Percentiles rank a stretch among this genome's conserved stretches.
phyloP scores from a whole-genome alignment of 2,888 invertebrate species.

The Listrodromus nycthemerus region DNA sequence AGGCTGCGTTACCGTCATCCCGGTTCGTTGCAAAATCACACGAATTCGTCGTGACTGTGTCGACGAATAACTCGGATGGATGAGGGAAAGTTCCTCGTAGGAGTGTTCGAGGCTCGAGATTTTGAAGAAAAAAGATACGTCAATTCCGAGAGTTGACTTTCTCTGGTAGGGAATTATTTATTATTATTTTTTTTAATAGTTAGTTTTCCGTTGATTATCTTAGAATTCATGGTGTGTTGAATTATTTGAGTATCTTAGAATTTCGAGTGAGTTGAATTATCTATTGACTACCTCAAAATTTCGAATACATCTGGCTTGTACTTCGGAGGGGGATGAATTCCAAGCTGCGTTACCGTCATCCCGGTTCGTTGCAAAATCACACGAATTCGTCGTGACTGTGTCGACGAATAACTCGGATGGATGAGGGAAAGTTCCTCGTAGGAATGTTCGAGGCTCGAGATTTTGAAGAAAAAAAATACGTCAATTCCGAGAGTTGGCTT shows the following conservation, averaged over 20 bases:
- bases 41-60: constrained; percentile 34
- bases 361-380: constrained; percentile 11
- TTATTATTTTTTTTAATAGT: too few relatives aligned
- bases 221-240: too few relatives aligned
- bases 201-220: too few relatives aligned
- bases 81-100: neutral
- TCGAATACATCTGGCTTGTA: constrained; percentile 7
- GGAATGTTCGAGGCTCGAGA: neutral
- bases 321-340: constrained; percentile 29
- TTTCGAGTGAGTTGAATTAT: too few relatives aligned
- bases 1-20: constrained; percentile 4
- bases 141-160: neutral
- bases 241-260: too few relatives aligned
- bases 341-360: constrained; percentile 8
- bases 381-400: constrained; percentile 34
- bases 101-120: neutral
- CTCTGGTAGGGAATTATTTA: too few relatives aligned
- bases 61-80: constrained; percentile 13
- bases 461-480: neutral
- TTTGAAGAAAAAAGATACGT: neutral
- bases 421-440: constrained; percentile 3
- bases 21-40: constrained; percentile 12
- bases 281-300: too few relatives aligned
- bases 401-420: constrained; percentile 10
- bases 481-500: neutral